Base-by-base conservation (phyloP, 1,140 invertebrate species). In the Reticulitermes speratus region DNA sequence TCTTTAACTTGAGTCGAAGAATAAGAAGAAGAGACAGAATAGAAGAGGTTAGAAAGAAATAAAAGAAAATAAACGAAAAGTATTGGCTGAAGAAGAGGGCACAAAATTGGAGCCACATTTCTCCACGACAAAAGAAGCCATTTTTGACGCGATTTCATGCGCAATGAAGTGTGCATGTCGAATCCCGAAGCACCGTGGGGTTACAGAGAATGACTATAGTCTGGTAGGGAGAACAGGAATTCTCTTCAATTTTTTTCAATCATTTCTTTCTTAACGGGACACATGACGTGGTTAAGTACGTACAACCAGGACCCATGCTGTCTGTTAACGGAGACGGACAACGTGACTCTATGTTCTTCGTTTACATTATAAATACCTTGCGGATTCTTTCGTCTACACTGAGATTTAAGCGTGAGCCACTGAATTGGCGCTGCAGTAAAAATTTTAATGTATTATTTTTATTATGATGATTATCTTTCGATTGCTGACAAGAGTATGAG, bases 71-170 rank as follows among this genome's bases (percentile, higher is more conserved):
- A 44, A 9, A 84, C 21, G 83, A 84, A 11, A 84, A 44, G 83
- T 45, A 44, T 84, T 84, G 44, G 44, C 83, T 8, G 38, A 84
- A 84, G 44, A 84, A 84, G 48, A 44, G n/a, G 65, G 65, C 65
- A 84, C 44, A 44, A 84, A 84, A 45, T 84, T 84, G 44, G 48
- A 84, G 83, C 32, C 83, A 84, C 83, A 84, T 84, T 84, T 84
- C 44, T 25, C 21, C 32, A 44, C 32, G 83, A 84, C 83, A 84
- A 84, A 84, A 44, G 83, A 19, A 84, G 44, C 21, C 83, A 44
- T 12, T 84, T 84, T 44, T 84, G 83, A 84, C 83, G 48, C 48
- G 3, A 84, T 84, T 84, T 84, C 83, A 84, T 84, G 83, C 44
- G 83, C 83, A 84, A 25, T 84, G 83, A 84, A 84, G 83, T 52